These are phyloP conservation scores for Notoglanidium macrostoma DNA, from an alignment of 2,797 vertebrate genomes.

Conservation along the genomic window DNA sequence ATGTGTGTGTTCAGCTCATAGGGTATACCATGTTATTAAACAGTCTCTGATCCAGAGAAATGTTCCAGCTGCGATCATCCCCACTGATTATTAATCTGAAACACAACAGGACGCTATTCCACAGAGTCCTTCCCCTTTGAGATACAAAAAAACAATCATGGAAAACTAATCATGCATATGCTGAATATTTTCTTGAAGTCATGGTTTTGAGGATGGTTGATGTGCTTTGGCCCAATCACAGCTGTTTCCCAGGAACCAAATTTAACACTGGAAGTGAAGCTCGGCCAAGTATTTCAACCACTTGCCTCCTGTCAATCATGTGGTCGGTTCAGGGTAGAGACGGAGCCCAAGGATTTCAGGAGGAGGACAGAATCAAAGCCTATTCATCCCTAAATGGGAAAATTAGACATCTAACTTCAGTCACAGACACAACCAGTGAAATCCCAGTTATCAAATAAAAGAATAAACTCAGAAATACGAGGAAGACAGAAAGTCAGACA, in stretches of 20 bases:
- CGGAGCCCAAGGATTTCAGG: slow-evolving; percentile 7
- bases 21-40: background rate
- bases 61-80: background rate
- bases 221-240: slow-evolving; percentile 36
- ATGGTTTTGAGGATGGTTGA: slow-evolving; percentile 24
- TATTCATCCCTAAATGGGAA: slow-evolving; percentile 11
- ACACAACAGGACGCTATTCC: slow-evolving; percentile 12
- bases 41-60: background rate
- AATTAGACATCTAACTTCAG: background rate
- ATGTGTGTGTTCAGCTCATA: background rate
- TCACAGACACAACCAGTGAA: background rate
- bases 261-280: slow-evolving; percentile 49
- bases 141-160: slow-evolving; percentile 10
- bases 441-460: background rate
- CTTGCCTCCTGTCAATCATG: slow-evolving; percentile 50
- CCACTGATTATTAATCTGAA: slow-evolving; percentile 13
- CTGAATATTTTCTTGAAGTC: slow-evolving; percentile 32
- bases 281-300: slow-evolving; percentile 46
- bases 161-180: slow-evolving; percentile 24
- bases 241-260: slow-evolving; percentile 44
- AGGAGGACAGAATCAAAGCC: slow-evolving; percentile 6
- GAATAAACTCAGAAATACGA: background rate
- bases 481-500: background rate
- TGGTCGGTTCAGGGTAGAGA: slow-evolving; percentile 26
- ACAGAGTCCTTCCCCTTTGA: background rate